Percentiles rank a stretch among this genome's conserved stretches.
Conservation (phyloP, 2,113 vertebrate genomes). For the Macrotus californicus region DNA sequence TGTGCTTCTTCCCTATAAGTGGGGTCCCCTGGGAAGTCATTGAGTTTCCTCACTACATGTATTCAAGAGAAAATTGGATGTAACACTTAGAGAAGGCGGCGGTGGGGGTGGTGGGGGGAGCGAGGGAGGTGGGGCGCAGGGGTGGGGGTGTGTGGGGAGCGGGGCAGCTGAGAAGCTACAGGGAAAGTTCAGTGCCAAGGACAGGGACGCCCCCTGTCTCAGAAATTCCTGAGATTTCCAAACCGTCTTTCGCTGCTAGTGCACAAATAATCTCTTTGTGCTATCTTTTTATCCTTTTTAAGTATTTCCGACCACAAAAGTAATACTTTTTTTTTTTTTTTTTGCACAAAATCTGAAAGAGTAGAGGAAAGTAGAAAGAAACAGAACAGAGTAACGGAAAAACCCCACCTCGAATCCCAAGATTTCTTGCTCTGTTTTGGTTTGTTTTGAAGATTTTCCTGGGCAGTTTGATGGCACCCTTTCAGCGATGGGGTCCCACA, state of each 20-base stretch:
- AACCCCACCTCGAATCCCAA: background rate
- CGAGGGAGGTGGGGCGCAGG: background rate
- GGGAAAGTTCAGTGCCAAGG: constrained; percentile 29
- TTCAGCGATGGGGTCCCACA: background rate
- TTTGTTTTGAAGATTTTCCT: constrained; percentile 27
- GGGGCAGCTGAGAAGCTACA: background rate
- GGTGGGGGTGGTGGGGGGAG: background rate
- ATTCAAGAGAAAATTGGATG: constrained; percentile 70
- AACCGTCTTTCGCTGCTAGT: background rate
- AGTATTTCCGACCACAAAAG: background rate
- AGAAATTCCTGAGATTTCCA: constrained; percentile 58
- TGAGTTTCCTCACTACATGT: constrained; percentile 50
- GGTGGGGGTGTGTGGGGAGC: no score
- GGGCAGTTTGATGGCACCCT: background rate
- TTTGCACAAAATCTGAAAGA: background rate
- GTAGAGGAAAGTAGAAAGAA: background rate
- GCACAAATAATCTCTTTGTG: constrained; percentile 38
- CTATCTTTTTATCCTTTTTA: background rate
- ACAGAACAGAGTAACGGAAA: background rate
- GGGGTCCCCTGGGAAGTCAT: constrained; percentile 65
- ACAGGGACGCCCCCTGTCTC: constrained; percentile 15
- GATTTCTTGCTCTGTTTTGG: background rate
- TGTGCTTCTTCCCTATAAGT: constrained; percentile 42
- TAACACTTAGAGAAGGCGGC: constrained; percentile 39
- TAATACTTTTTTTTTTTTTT: background rate